These are phyloP conservation scores for Nephotettix cincticeps DNA, from an alignment of 1,140 invertebrate genomes.

Conservation along the genomic window DNA sequence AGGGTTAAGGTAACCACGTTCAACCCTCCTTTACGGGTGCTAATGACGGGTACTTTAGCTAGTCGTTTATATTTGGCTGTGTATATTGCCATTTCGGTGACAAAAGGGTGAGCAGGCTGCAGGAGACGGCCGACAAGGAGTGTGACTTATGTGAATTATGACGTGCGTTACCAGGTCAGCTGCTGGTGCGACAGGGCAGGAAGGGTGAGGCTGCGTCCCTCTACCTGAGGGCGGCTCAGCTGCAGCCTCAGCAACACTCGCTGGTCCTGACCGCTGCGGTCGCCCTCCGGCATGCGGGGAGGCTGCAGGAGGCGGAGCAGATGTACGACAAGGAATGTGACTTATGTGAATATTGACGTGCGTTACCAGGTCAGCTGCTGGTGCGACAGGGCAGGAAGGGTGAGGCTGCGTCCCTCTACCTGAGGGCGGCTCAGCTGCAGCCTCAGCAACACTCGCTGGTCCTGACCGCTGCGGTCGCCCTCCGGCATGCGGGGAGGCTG, in stretches of 20 bases:
- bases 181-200: constrained; percentile 73
- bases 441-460: constrained; percentile 78
- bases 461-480: constrained; percentile 81
- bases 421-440: constrained; percentile 70
- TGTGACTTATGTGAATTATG: too few species aligned
- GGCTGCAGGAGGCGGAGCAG: constrained; percentile 75
- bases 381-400: constrained; percentile 69
- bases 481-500: constrained; percentile 75
- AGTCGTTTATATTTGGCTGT: too few species aligned
- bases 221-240: constrained; percentile 70
- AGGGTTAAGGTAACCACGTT: too few species aligned
- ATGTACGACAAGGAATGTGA: too few species aligned
- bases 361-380: constrained; percentile 80
- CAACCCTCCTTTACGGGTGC: too few species aligned
- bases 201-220: constrained; percentile 78
- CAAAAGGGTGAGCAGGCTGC: too few species aligned
- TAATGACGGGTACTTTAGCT: too few species aligned
- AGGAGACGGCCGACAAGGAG: too few species aligned
- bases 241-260: constrained; percentile 77
- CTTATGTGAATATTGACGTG: too few species aligned
- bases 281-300: constrained; percentile 73
- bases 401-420: constrained; percentile 79
- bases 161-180: constrained; percentile 79
- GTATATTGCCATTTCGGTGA: too few species aligned
- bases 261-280: constrained; percentile 84